Evolutionary conservation across 2,113 vertebrate species (phyloP), one percentile per base, ranked within the genome.

Genomic region (Fulica atra): DNA sequence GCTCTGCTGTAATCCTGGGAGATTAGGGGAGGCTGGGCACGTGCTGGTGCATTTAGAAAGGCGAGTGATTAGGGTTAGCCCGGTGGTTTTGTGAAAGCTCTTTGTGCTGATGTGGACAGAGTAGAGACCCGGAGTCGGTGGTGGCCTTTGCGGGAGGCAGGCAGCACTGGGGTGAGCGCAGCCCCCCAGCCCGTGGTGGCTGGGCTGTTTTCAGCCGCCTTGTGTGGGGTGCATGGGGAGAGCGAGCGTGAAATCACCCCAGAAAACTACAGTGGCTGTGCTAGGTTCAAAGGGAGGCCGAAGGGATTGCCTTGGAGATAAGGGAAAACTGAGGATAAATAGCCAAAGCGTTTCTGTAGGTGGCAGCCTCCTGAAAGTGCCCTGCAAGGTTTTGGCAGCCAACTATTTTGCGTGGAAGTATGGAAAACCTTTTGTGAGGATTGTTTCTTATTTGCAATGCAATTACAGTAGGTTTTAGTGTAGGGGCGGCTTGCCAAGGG

Each of bases 401-500:
- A 20, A 79, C 78, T 96, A 33, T 87, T 90, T 95, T 84, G 76
- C 50, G 57, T 95, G 97, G 89, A 96, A 93, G 53, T 68, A 90
- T 81, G 94, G 96, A 97, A 96, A 90, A 92, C 95, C 89, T 95
- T 96, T 95, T 96, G 84, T 95, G 92, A 97, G 77, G 86, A 42
- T 96, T 68, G 56, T 86, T 95, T 90, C 91, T 81, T 88, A 90
- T 95, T 95, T 95, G 91, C 92, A 91, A 3, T 89, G 95, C 83
- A 94, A 63, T 97, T 95, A 93, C 90, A 94, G 87, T 48, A 14
- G 42, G 53, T 83, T 72, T 82, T 81, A 11, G 56, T 20, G 11
- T 78, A 77, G 91, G 89, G 93, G 95, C 78, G 1, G 70, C 68
- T 91, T 93, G 94, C 96, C 95, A 97, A 68, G 80, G 60, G 57